Evolutionary conservation across 1,140 invertebrate species (phyloP).

Genomic region (Temnothorax curvispinosus): DNA sequence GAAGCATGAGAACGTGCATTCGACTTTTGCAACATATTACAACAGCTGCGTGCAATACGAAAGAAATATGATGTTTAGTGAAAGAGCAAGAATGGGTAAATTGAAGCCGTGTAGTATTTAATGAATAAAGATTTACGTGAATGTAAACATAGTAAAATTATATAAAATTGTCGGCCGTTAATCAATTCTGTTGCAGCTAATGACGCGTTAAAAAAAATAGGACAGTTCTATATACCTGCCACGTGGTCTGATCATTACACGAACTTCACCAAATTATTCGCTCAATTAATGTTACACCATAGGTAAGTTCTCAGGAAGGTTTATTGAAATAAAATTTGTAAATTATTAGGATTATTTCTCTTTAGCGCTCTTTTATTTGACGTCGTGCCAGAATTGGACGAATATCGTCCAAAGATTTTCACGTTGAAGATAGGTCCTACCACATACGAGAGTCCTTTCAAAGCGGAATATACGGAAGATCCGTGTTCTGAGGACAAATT

Average conservation of each 20-base stretch:
- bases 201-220: constrained; percentile 54
- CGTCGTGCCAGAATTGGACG: constrained; percentile 72
- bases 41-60: constrained; percentile 73
- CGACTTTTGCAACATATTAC: constrained; percentile 65
- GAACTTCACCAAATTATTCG: constrained; percentile 67
- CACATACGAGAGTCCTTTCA: constrained; percentile 48
- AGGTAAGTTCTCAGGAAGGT: constrained; percentile 45
- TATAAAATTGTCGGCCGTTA: background rate
- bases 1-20: constrained; percentile 33
- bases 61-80: background rate
- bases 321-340: background rate
- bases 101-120: background rate
- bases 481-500: constrained; percentile 39
- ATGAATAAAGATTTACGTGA: constrained; percentile 5
- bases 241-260: constrained; percentile 28
- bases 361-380: constrained; percentile 76
- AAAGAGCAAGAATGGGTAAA: constrained; percentile 68
- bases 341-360: constrained; percentile 51
- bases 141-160: constrained; percentile 26
- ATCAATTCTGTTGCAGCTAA: constrained; percentile 64
- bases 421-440: constrained; percentile 71
- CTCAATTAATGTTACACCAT: constrained; percentile 51
- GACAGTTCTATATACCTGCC: constrained; percentile 59
- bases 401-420: constrained; percentile 57
- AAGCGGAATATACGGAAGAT: constrained; percentile 46